Evolutionary conservation across 2,113 vertebrate genomes (phyloP), one percentile per base, ranked within the genome.

Genomic region (Cebus imitator): DNA sequence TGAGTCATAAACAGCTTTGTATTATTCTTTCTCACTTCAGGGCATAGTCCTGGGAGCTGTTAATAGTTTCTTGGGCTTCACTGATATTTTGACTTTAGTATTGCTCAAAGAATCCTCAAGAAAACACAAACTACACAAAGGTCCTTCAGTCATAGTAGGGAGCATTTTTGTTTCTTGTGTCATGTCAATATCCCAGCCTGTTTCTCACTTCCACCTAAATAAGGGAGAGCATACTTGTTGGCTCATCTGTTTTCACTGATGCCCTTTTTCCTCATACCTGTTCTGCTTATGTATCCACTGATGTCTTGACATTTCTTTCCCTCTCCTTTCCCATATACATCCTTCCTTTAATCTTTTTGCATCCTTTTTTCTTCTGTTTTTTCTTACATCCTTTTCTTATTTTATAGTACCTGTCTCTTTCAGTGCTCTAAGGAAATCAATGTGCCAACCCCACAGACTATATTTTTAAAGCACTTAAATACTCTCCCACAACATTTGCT

Each of bases 151-250:
- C 32, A 45, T 32, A 50, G 23, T 2, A 21, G 18, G 58, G n/a
- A 55, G 17, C 23, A 8, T n/a, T 12, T 20, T 7, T n/a, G 25
- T 58, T 37, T 37, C 27, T 37, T 58, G 32, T 40, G 25, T 16
- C 17, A 18, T 2, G n/a, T 64, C n/a, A 3, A 3, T 6, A 3
- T 30, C 8, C 5, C 32, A 35, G 9, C 48, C 48, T 7, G 14
- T 30, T 55, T 2, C 16, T 20, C n/a, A 3, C 35, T 12, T 25
- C 86, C 40, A 0, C 48, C 32, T 37, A 10, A n/a, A 61, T 27
- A 14, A n/a, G n/a, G 21, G 32, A 14, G 40, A 14, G 16, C 64
- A 10, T 43, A 7, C 7, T 7, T 25, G 20, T 43, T 11, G 25
- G 3, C 12, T 58, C 35, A 3, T 20, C 43, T 57, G 8, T 85